Conservation (phyloP, 2,113 vertebrate genomes). For the Macquaria australasica region DNA sequence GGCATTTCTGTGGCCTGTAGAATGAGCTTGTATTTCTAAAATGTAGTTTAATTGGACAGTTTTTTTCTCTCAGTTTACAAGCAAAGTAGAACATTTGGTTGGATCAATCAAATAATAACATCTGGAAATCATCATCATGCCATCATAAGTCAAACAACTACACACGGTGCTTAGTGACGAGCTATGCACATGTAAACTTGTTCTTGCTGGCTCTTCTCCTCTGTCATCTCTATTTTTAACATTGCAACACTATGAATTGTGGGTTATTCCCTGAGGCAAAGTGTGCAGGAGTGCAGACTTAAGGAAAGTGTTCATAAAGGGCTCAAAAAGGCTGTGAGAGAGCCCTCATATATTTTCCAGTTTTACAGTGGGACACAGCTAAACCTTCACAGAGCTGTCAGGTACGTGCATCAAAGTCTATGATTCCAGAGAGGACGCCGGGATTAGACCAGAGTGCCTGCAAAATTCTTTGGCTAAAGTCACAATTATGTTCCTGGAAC, state of each 20-base stretch:
- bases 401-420: not conserved
- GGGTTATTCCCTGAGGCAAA: slow-evolving; percentile 21
- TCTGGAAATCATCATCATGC: slow-evolving; percentile 11
- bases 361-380: slow-evolving; percentile 2
- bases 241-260: slow-evolving; percentile 9
- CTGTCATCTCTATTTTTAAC: slow-evolving; percentile 20
- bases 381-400: not conserved
- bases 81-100: not conserved
- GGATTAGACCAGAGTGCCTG: not conserved
- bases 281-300: slow-evolving; percentile 17
- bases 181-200: not conserved
- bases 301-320: slow-evolving; percentile 8
- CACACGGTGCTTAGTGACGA: slow-evolving; percentile 2
- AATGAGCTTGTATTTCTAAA: not conserved
- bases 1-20: not conserved
- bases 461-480: not conserved
- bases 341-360: not conserved
- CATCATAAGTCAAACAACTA: not conserved
- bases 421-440: not conserved
- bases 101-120: slow-evolving; percentile 11
- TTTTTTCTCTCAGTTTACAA: not conserved
- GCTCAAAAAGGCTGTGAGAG: not conserved
- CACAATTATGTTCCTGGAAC: not conserved
- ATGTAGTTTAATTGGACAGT: not conserved
- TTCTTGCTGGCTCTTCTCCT: not conserved